Percentiles rank a stretch among this genome's conserved stretches.
phyloP scores from a whole-genome alignment of 2,888 invertebrate species.

The Eupithecia subumbrata region DNA sequence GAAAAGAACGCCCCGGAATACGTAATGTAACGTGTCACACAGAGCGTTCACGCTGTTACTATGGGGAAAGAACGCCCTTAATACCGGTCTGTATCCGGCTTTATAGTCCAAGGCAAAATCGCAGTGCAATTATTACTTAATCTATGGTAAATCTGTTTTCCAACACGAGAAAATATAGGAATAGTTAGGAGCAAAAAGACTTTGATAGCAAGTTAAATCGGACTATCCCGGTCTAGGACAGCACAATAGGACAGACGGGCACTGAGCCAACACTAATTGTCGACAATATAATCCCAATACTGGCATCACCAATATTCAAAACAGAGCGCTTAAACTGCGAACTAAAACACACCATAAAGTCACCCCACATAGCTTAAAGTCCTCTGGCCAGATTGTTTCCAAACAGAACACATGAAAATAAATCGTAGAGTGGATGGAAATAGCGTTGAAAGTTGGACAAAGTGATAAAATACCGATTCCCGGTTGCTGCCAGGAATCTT shows the following conservation, averaged over 20 bases:
- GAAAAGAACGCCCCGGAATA: no score
- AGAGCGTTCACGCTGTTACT: no score
- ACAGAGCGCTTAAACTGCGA: conserved; percentile 17
- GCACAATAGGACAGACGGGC: conserved; percentile 43
- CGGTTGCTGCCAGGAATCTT: conserved; percentile 37
- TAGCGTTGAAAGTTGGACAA: conserved; percentile 19
- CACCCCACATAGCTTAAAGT: conserved; percentile 14
- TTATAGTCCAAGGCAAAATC: neutral
- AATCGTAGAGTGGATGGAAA: conserved; percentile 10
- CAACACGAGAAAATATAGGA: neutral
- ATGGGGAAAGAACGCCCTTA: no score
- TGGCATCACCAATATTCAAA: conserved; percentile 22
- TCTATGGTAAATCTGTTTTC: neutral
- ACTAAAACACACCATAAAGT: conserved; percentile 26
- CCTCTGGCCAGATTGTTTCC: conserved; percentile 1
- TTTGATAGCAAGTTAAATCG: conserved; percentile 20
- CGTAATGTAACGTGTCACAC: no score
- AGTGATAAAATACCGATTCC: conserved; percentile 25
- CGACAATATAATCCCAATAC: conserved; percentile 43
- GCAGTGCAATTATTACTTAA: neutral
- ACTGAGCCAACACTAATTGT: conserved; percentile 53
- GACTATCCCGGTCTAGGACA: conserved; percentile 27
- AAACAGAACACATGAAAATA: conserved; percentile 22
- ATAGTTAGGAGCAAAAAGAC: neutral
- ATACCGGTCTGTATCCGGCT: no score